Percentiles rank a stretch among this genome's conserved stretches.
Evolutionary conservation across 2,797 vertebrate genomes (phyloP).

Genomic region (Diglossa cyanea): DNA sequence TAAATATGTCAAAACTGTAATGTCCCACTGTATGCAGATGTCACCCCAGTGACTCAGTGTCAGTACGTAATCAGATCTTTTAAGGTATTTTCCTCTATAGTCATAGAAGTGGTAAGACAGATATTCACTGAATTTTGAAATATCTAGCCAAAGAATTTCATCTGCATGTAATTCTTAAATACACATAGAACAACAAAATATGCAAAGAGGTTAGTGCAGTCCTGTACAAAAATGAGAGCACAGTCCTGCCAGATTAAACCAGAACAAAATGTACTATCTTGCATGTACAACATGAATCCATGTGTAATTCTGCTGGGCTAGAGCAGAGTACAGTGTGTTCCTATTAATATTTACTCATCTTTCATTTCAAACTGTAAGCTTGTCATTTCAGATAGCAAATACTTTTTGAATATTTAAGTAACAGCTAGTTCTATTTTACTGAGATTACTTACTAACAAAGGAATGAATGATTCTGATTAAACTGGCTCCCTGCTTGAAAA

Average conservation of each 20-base stretch:
- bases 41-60: background rate
- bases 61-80: background rate
- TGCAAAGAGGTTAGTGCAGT: conserved; percentile 40
- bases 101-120: background rate
- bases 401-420: conserved; percentile 65
- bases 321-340: conserved; percentile 38
- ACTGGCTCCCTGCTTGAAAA: conserved; percentile 59
- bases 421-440: conserved; percentile 60
- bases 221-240: conserved; percentile 16
- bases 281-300: background rate
- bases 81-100: background rate
- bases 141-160: background rate
- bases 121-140: background rate
- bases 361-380: conserved; percentile 42
- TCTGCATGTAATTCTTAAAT: conserved; percentile 35
- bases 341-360: conserved; percentile 39
- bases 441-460: conserved; percentile 73
- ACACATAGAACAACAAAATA: conserved; percentile 31
- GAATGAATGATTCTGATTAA: conserved; percentile 71
- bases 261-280: conserved; percentile 43
- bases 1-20: background rate
- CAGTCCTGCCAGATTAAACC: background rate
- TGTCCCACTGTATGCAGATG: background rate
- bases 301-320: background rate
- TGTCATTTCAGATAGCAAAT: conserved; percentile 61